phyloP scores from a whole-genome alignment of 2,888 invertebrate species.

The Hylaea fasciaria region DNA sequence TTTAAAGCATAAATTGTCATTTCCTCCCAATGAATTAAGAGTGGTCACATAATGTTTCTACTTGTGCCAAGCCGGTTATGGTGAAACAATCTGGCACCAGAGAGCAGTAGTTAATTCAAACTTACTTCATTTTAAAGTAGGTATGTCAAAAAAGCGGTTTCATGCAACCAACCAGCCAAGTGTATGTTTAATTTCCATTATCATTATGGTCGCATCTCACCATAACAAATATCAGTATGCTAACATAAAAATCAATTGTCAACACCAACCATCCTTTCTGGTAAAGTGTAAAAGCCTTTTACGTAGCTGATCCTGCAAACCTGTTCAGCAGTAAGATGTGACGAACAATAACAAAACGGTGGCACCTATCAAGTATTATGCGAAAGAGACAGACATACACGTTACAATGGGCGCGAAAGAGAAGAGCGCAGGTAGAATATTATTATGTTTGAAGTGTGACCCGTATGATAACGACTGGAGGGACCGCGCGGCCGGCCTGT shows the following conservation, averaged over 20 bases:
- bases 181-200: conserved; percentile 10
- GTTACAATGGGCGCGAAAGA: conserved; percentile 43
- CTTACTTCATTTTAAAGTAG: conserved; percentile 4
- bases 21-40: too few species aligned
- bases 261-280: conserved; percentile 10
- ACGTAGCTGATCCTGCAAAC: conserved; percentile 10
- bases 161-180: conserved; percentile 20
- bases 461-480: conserved; percentile 52
- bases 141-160: conserved; percentile 26
- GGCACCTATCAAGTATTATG: conserved; percentile 40
- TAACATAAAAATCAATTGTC: conserved; percentile 6
- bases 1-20: too few species aligned
- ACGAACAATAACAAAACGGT: background rate
- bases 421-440: conserved; percentile 43
- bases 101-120: too few species aligned
- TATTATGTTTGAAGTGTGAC: conserved; percentile 44
- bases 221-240: too few species aligned
- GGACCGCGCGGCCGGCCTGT: conserved; percentile 57
- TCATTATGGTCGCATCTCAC: too few species aligned
- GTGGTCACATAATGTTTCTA: too few species aligned
- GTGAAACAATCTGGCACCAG: background rate
- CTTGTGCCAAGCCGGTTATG: background rate
- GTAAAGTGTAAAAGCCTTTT: background rate
- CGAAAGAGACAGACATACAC: conserved; percentile 44
- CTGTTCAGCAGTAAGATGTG: conserved; percentile 14